Evolutionary conservation across 2,888 invertebrate genomes (phyloP), one percentile per base, ranked within the genome.

Genomic region (Hyposoter didymator): DNA sequence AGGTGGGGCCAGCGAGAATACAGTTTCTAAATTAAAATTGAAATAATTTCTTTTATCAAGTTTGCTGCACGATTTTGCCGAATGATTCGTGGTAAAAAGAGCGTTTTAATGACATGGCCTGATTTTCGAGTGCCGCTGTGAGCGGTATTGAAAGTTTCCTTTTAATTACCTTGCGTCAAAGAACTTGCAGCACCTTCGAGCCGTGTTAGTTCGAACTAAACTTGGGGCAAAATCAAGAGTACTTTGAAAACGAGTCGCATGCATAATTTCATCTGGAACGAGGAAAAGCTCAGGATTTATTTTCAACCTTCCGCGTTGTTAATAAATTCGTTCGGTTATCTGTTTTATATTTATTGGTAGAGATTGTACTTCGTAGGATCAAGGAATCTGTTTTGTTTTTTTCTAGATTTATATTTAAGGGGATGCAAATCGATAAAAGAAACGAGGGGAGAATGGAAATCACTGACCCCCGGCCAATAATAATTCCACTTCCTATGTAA

Each of bases 381-480:
- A 14, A 14, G 28, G 28, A 59, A 59, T 28, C 59, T 59, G 59
- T 59, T 59, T 55, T 28, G 1, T 28, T 28, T 59, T 59, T 59
- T 28, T 14, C 28, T 14, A 28, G 59, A 59, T 59, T 59, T 59
- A 59, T 28, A 28, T 22, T 59, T 28, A 28, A 28, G 28, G 59
- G 59, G 28, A 28, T 6, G 28, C 10, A n/a, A 19, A 43, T 43
- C 43, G 43, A 59, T 35, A 55, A 52, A 73, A 39, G 12, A 5
- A 52, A 74, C 10, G 45, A 43, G 28, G 32, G 22, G 59, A n/a
- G 35, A 6, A 74, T 66, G 19, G 47, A 47, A 70, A 70, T 70
- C 49, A 28, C 70, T 70, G 70, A 70, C n/a, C 67, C 43, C 43
- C 43, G 47, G 70, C 47, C 45, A 49, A 70, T 45, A 70, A 28